Evolutionary conservation across 2,888 invertebrate species (phyloP).

Genomic region (Agrotis exclamationis): DNA sequence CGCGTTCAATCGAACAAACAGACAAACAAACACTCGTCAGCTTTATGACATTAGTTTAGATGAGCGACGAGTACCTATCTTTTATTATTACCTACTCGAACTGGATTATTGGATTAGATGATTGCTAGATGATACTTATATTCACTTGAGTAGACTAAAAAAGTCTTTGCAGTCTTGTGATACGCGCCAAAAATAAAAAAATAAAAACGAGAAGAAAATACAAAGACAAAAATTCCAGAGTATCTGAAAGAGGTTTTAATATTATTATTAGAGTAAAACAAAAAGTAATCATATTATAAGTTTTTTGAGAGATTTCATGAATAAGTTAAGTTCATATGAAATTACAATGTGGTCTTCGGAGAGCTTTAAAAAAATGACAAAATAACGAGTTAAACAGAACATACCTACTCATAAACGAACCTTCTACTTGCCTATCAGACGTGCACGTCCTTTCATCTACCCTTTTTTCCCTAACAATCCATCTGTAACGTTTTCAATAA

Average conservation of each 20-base stretch:
- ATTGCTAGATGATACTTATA: neutral
- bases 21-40: no score
- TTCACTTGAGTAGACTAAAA: neutral
- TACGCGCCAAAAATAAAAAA: no score
- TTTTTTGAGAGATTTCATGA: neutral
- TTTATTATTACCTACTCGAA: neutral
- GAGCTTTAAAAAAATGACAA: neutral
- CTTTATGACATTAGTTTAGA: no score
- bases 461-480: slow-evolving; percentile 2
- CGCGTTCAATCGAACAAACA: no score
- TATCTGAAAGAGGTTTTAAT: neutral
- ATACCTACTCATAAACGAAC: neutral
- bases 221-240: neutral
- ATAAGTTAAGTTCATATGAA: neutral
- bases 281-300: neutral
- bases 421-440: neutral
- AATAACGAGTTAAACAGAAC: neutral
- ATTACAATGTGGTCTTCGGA: neutral
- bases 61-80: neutral
- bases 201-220: no score
- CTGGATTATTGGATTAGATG: neutral
- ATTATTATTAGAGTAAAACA: neutral
- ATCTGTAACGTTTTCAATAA: slow-evolving; percentile 46
- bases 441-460: neutral
- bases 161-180: neutral